These are phyloP conservation scores for Eciton burchellii DNA, from an alignment of 1,140 invertebrate species.

Conservation along the genomic window DNA sequence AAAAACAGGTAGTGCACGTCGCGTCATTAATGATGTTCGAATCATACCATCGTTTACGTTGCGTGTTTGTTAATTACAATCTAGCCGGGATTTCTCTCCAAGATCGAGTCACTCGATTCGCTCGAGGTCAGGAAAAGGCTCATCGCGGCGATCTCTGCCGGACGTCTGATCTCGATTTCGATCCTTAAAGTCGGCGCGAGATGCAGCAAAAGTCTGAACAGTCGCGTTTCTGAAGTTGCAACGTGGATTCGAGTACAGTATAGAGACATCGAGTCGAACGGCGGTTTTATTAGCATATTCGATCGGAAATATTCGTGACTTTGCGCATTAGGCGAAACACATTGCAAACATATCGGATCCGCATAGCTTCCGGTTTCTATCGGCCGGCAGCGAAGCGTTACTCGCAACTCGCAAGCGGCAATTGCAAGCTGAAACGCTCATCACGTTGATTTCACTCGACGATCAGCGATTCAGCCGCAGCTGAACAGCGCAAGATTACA, in stretches of 20 bases:
- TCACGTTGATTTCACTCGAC: not conserved
- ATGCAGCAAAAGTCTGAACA: too few relatives aligned
- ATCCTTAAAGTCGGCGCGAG: too few relatives aligned
- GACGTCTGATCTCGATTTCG: too few relatives aligned
- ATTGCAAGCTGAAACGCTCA: not conserved
- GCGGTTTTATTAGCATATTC: not conserved
- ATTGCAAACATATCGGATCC: not conserved
- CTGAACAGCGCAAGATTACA: not conserved
- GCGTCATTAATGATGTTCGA: too few relatives aligned
- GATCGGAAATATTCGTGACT: conserved; percentile 23
- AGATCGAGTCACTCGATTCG: too few relatives aligned
- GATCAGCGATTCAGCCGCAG: not conserved
- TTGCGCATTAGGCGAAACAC: not conserved
- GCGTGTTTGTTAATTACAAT: too few relatives aligned
- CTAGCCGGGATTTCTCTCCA: too few relatives aligned
- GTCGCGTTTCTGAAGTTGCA: not conserved
- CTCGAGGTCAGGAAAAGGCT: too few relatives aligned
- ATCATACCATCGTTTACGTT: too few relatives aligned
- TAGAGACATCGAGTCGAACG: not conserved
- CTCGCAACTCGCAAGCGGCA: too few relatives aligned
- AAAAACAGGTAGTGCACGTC: too few relatives aligned
- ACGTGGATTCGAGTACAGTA: not conserved
- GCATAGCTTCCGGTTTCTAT: conserved; percentile 26
- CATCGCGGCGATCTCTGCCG: too few relatives aligned
- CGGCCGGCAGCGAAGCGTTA: not conserved